Base-by-base conservation (phyloP, 2,797 vertebrate species). In the Artibeus jamaicensis region DNA sequence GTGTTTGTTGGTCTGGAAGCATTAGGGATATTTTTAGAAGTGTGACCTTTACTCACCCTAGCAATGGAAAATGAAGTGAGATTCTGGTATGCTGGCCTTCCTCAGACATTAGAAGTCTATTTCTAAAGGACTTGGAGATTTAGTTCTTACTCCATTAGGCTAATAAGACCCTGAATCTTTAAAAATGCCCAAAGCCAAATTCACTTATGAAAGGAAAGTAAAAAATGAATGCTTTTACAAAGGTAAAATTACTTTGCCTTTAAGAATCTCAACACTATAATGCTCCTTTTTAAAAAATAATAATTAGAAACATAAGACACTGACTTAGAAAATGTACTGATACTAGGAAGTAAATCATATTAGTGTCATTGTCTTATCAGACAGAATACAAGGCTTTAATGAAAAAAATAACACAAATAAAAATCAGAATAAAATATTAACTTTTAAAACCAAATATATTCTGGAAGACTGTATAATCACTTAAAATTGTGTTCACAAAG, bases 401-500 rank as follows among this genome's bases (percentile, higher is more conserved):
- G 22, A n/a, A 16, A 67, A 39, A 84, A 71, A 37, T 2, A 34
- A 26, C 1, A 79, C 74, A 57, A 82, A 85, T 70, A 70, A 14
- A 18, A 84, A 74, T 42, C 6, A 81, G 2, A 83, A 55, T 55
- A 89, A 93, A 89, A 91, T 84, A 65, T 48, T 79, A 95, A 85
- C 24, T 39, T 46, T 76, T 83, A 86, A 86, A 22, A 65, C 1
- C 39, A 62, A 29, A 65, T 37, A 62, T 46, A 79, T 37, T n/a
- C 4, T 86, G 14, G 9, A 78, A 68, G 89, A 34, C 29, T 81
- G 67, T 85, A 4, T 8, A 71, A 78, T 83, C 48, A 86, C 53
- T 94, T 68, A 92, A 89, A 89, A 84, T 26, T 87, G 3, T 59
- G n/a, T 92, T 90, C 92, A 65, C 57, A 68, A 86, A 87, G 24